These are phyloP conservation scores for Psococerastis gibbosa DNA, from an alignment of 2,888 invertebrate species.

Conservation along the genomic window DNA sequence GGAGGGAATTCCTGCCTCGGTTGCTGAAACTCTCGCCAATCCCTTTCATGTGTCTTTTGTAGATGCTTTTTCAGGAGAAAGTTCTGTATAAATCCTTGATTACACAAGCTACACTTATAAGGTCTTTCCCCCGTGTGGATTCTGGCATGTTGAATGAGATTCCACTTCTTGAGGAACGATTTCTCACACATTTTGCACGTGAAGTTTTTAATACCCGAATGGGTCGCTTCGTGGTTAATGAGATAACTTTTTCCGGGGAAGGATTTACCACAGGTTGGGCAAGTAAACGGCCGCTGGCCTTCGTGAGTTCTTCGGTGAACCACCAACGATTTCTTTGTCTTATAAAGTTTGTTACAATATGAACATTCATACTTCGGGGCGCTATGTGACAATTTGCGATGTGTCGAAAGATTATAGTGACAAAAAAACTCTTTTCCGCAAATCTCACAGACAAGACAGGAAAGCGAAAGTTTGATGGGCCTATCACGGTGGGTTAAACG, in stretches of 20 bases:
- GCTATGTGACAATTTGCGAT: constrained; percentile 3
- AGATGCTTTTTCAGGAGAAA: constrained; percentile 2
- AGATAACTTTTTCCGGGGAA: constrained; percentile 5
- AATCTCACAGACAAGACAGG: constrained; percentile 4
- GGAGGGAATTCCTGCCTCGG: neutral
- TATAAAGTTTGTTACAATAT: neutral
- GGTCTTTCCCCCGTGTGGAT: constrained; percentile 8
- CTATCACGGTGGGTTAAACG: neutral
- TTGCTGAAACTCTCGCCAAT: neutral
- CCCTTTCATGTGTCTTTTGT: constrained; percentile 6
- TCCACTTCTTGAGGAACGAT: constrained; percentile 7
- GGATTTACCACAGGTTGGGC: constrained; percentile 4
- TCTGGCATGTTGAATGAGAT: constrained; percentile 1
- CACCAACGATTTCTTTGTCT: neutral
- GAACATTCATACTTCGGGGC: neutral
- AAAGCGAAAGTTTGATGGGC: neutral
- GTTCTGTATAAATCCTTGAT: constrained; percentile 1
- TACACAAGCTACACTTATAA: constrained; percentile 5
- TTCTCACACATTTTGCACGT: neutral
- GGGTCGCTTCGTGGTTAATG: constrained; percentile 2
- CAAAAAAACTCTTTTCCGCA: constrained; percentile 7
- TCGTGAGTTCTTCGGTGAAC: constrained; percentile 1
- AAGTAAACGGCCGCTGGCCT: constrained; percentile 1
- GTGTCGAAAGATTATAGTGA: constrained; percentile 2
- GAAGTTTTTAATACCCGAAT: neutral